A percentile compares a stretch with the other conserved stretches of the same genome.
Evolutionary conservation across 1,140 invertebrate species (phyloP).

Genomic region (Trichonephila clavata): DNA sequence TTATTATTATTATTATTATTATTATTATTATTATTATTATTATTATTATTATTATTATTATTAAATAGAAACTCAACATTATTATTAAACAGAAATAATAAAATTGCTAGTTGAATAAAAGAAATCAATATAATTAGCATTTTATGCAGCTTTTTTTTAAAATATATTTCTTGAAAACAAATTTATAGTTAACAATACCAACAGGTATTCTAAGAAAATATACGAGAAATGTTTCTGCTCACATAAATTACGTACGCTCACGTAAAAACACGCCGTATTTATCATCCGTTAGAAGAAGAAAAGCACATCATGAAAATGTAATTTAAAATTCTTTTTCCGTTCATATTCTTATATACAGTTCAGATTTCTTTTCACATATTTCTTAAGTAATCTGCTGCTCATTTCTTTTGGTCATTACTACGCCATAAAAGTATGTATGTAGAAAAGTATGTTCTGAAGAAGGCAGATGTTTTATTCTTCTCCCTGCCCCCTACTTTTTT

Average conservation of each 20-base stretch:
- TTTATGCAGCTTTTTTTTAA: background rate
- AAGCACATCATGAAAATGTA: background rate
- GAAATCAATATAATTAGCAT: background rate
- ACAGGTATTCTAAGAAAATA: background rate
- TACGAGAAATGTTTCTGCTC: background rate
- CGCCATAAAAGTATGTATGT: background rate
- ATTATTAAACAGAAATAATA: too few species aligned
- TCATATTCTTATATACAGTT: background rate
- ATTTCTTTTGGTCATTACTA: background rate
- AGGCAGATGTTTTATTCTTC: background rate
- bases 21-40: too few species aligned
- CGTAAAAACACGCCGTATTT: background rate
- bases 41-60: too few species aligned
- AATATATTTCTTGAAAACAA: background rate
- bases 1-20: too few species aligned
- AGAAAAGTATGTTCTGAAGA: background rate
- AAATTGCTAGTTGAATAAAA: background rate
- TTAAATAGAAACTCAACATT: too few species aligned
- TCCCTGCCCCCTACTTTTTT: too few species aligned
- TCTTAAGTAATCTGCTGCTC: background rate
- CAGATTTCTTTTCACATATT: background rate
- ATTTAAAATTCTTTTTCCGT: background rate
- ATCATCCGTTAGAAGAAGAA: background rate
- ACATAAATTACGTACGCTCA: background rate
- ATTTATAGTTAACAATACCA: background rate